Percentiles rank a stretch among this genome's conserved stretches.
Conservation (phyloP, 1,140 invertebrate genomes). For the Apis florea region DNA sequence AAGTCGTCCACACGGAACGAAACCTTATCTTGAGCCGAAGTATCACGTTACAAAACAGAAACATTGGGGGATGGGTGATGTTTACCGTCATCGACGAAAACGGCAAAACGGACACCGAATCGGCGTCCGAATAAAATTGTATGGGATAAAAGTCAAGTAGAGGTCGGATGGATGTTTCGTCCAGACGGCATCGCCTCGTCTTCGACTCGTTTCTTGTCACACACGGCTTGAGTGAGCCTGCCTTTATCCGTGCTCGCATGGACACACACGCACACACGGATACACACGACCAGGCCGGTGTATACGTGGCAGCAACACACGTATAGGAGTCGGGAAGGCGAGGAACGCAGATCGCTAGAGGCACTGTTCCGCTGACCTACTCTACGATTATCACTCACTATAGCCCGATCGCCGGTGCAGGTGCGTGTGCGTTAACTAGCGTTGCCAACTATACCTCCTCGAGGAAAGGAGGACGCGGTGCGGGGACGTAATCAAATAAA, state of each 20-base stretch:
- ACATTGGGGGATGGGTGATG: no score
- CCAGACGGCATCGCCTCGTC: slow-evolving; percentile 2
- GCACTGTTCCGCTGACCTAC: slow-evolving; percentile 80
- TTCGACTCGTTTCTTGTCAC: slow-evolving; percentile 44
- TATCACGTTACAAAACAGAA: no score
- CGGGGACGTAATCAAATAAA: slow-evolving; percentile 57
- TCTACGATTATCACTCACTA: slow-evolving; percentile 75
- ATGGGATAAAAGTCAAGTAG: slow-evolving; percentile 4
- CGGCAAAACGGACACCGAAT: background rate
- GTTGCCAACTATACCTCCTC: slow-evolving; percentile 60
- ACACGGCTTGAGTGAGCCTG: slow-evolving; percentile 4
- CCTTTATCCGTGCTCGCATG: slow-evolving; percentile 14
- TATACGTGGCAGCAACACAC: background rate
- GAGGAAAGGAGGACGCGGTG: slow-evolving; percentile 58
- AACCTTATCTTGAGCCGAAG: no score
- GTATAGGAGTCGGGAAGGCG: slow-evolving; percentile 2
- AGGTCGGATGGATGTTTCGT: slow-evolving; percentile 10
- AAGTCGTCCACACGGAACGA: accelerated
- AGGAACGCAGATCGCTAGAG: slow-evolving; percentile 77
- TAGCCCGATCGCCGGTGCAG: slow-evolving; percentile 65
- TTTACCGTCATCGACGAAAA: background rate
- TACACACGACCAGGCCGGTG: background rate
- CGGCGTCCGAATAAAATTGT: background rate
- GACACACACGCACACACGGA: background rate
- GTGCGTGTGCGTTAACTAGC: slow-evolving; percentile 68